Evolutionary conservation across 2,888 invertebrate genomes (phyloP).

Genomic region (Acronicta alni): DNA sequence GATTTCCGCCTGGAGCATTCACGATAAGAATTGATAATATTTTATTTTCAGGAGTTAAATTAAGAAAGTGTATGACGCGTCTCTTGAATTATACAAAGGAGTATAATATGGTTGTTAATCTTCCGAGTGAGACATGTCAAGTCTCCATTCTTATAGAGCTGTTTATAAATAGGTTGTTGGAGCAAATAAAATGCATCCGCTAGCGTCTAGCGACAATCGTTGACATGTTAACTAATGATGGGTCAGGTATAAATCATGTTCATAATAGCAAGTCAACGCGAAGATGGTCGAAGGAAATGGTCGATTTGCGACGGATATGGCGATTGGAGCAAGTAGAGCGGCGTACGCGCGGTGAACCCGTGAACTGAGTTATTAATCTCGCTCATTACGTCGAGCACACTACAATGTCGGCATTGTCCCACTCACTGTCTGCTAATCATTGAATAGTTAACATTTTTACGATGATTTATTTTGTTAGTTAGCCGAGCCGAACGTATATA

Average conservation of each 20-base stretch:
- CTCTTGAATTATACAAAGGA: constrained; percentile 17
- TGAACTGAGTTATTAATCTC: constrained; percentile 72
- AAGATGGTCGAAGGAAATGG: constrained; percentile 84
- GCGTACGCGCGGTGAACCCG: constrained; percentile 64
- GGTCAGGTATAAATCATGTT: constrained; percentile 87
- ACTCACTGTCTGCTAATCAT: constrained; percentile 46
- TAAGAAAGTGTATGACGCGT: constrained; percentile 13
- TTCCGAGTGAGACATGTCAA: constrained; percentile 44
- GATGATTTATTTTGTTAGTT: constrained; percentile 33
- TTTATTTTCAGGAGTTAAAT: constrained; percentile 24
- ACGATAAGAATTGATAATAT: constrained; percentile 25
- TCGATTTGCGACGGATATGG: constrained; percentile 87
- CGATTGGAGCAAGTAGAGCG: constrained; percentile 82
- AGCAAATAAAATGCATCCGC: constrained; percentile 84
- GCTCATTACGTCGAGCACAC: constrained; percentile 65
- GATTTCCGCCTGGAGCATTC: constrained; percentile 18
- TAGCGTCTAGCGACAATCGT: constrained; percentile 75
- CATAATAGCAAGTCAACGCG: constrained; percentile 77
- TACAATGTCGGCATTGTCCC: constrained; percentile 65
- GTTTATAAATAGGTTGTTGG: constrained; percentile 68
- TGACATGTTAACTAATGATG: constrained; percentile 85
- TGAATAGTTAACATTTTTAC: constrained; percentile 37
- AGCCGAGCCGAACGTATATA: constrained; percentile 3
- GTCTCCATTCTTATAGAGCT: constrained; percentile 55
- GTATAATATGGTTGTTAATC: constrained; percentile 27